Evolutionary conservation across 1,140 invertebrate genomes (phyloP).

Genomic region (Bombus waltoni): DNA sequence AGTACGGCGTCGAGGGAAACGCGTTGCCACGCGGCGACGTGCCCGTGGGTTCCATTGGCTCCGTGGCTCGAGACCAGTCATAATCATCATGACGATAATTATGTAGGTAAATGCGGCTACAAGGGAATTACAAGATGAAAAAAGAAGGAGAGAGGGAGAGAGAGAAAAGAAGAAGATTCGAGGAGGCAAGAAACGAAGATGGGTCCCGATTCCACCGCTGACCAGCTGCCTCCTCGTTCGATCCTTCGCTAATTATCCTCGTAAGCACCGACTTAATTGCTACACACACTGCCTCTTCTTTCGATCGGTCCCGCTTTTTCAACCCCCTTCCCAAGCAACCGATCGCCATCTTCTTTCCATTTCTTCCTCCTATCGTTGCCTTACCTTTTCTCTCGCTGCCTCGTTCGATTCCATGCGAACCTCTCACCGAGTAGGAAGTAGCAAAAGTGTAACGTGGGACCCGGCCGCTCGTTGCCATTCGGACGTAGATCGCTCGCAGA

Average conservation of each 20-base stretch:
- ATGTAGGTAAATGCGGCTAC: constrained; percentile 79
- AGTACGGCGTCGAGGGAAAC: constrained; percentile 38
- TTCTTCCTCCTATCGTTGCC: constrained; percentile 17
- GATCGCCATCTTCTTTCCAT: constrained; percentile 6
- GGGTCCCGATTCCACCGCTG: constrained; percentile 70
- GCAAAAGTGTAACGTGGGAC: constrained; percentile 75
- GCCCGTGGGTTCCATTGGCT: constrained; percentile 58
- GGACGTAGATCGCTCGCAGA: constrained; percentile 28
- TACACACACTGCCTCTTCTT: constrained; percentile 66
- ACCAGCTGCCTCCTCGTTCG: constrained; percentile 80
- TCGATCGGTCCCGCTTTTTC: constrained; percentile 62
- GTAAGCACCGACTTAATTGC: constrained; percentile 81
- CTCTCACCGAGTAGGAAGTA: constrained; percentile 57
- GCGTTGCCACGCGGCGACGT: constrained; percentile 61
- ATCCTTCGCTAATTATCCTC: constrained; percentile 80
- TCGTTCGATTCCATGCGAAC: constrained; percentile 9
- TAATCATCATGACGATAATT: constrained; percentile 82
- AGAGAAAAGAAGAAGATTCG: not conserved
- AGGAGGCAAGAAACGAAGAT: constrained; percentile 27
- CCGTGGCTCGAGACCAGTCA: constrained; percentile 63
- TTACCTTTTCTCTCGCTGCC: constrained; percentile 7
- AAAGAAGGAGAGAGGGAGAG: constrained; percentile 1
- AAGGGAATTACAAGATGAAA: not conserved
- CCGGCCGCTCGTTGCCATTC: constrained; percentile 37
- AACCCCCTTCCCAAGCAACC: constrained; percentile 39